A percentile compares a stretch with the other conserved stretches of the same genome.
Conservation (phyloP, 1,140 invertebrate species). For the Scaptomyza pallida region DNA sequence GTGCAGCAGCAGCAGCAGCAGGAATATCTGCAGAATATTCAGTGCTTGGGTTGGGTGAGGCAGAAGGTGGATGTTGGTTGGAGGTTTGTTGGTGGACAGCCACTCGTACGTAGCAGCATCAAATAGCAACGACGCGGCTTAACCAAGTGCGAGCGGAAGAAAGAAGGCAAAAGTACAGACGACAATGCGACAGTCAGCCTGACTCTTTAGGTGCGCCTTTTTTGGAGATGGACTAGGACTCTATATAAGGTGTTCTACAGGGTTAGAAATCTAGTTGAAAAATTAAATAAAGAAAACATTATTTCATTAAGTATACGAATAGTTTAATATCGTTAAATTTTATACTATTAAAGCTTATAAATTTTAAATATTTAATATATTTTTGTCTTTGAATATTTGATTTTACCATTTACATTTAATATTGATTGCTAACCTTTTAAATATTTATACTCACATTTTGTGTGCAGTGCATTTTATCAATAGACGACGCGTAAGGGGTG, state of each 20-base stretch:
- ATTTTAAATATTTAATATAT: no score
- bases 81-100: not conserved
- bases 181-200: slow-evolving; percentile 33
- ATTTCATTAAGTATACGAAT: not conserved
- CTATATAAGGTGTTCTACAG: slow-evolving; percentile 15
- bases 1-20: slow-evolving; percentile 48
- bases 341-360: no score
- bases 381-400: no score
- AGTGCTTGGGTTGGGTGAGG: not conserved
- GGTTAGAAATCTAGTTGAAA: not conserved
- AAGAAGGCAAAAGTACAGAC: slow-evolving; percentile 38
- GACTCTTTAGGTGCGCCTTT: slow-evolving; percentile 26
- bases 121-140: slow-evolving; percentile 49
- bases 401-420: no score
- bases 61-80: not conserved
- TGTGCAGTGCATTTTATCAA: slow-evolving; percentile 44
- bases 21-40: slow-evolving; percentile 23
- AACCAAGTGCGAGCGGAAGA: slow-evolving; percentile 69
- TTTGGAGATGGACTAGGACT: not conserved
- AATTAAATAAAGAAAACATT: not conserved
- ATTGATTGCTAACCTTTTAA: not conserved
- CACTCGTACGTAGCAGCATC: slow-evolving; percentile 37
- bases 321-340: no score
- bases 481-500: slow-evolving; percentile 42
- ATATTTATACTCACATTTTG: slow-evolving; percentile 1